Percentiles rank a stretch among this genome's conserved stretches.
Evolutionary conservation across 2,888 invertebrate genomes (phyloP).

Genomic region (Diarsia rubi): DNA sequence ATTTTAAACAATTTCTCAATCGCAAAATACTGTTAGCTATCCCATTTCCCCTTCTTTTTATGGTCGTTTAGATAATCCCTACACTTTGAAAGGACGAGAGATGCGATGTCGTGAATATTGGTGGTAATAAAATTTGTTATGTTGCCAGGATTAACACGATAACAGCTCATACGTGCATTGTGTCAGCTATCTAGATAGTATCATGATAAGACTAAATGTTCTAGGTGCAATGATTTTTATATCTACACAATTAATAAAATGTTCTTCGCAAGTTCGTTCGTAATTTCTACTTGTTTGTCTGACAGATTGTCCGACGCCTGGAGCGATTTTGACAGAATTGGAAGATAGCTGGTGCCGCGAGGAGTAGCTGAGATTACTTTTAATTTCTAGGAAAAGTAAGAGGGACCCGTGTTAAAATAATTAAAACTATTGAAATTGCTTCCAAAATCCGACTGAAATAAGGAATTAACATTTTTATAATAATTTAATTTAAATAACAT

Average conservation of each 20-base stretch:
- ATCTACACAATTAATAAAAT: neutral
- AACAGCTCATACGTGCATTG: neutral
- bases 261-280: too few relatives aligned
- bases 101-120: neutral
- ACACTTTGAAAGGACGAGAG: neutral
- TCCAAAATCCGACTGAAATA: too few relatives aligned
- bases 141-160: neutral
- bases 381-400: too few relatives aligned
- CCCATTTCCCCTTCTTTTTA: neutral
- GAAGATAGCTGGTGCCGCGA: too few relatives aligned
- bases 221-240: neutral
- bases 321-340: too few relatives aligned
- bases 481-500: too few relatives aligned
- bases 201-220: neutral
- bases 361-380: too few relatives aligned
- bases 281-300: too few relatives aligned
- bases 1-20: neutral
- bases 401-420: too few relatives aligned
- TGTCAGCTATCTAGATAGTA: neutral
- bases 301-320: too few relatives aligned
- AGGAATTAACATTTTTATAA: too few relatives aligned
- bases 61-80: neutral
- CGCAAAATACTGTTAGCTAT: neutral
- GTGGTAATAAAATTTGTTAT: neutral
- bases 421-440: too few relatives aligned